A percentile compares a stretch with the other conserved stretches of the same genome.
Conservation (phyloP, 2,113 vertebrate genomes). For the Chelonoidis abingdonii region DNA sequence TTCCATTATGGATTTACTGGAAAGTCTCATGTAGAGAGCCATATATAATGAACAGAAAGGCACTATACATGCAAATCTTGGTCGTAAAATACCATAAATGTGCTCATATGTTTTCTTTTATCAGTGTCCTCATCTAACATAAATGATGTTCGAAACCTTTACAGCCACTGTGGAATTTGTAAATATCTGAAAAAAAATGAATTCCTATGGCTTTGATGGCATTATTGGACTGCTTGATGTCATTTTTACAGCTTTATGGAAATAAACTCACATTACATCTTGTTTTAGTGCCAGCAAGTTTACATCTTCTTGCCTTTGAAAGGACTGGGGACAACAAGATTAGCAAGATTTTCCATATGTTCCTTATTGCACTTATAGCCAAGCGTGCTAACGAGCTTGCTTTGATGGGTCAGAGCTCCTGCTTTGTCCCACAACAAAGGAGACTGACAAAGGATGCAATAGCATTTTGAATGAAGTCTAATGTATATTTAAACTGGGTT, state of each 20-base stretch:
- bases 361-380: not conserved
- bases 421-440: not conserved
- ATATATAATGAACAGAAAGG: not conserved
- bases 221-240: not conserved
- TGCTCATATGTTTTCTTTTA: not conserved
- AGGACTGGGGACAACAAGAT: not conserved
- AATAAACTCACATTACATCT: not conserved
- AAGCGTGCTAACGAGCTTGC: not conserved
- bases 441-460: not conserved
- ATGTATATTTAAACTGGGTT: not conserved
- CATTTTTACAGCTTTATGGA: not conserved
- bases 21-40: not conserved
- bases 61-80: not conserved
- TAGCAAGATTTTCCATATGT: not conserved
- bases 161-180: not conserved
- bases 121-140: not conserved
- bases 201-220: not conserved
- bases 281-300: rapidly evolving
- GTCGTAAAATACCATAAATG: not conserved
- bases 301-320: not conserved
- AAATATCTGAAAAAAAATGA: not conserved
- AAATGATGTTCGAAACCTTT: not conserved
- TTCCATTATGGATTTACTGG: not conserved
- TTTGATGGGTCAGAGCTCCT: not conserved
- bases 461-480: not conserved